Evolutionary conservation across 2,797 vertebrate genomes (phyloP).

Genomic region (Meda fulgida): DNA sequence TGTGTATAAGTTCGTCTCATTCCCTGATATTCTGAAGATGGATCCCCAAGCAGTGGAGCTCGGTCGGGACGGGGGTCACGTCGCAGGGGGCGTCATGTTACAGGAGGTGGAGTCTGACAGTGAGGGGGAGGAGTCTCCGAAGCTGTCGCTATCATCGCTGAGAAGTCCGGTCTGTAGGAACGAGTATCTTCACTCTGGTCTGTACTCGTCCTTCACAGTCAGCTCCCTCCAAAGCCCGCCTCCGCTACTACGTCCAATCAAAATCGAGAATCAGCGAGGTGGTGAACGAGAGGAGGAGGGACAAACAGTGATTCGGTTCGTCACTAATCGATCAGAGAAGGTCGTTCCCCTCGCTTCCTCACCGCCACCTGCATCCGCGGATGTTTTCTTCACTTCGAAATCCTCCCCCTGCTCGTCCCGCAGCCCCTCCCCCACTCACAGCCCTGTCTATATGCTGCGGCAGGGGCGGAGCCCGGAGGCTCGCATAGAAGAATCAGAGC

Average conservation of each 20-base stretch:
- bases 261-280: constrained; percentile 75
- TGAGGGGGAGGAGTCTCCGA: constrained; percentile 80
- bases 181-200: constrained; percentile 88
- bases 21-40: constrained; percentile 89
- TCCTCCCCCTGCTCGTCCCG: constrained; percentile 74
- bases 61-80: constrained; percentile 77
- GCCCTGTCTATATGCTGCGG: constrained; percentile 78
- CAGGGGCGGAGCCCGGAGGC: constrained; percentile 80
- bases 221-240: constrained; percentile 85
- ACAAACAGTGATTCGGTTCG: constrained; percentile 90
- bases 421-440: constrained; percentile 79
- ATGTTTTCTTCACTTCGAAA: constrained; percentile 69
- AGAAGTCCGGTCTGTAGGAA: constrained; percentile 83
- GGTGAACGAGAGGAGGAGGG: constrained; percentile 81
- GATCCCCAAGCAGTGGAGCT: constrained; percentile 88
- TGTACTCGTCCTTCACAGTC: constrained; percentile 91
- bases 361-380: constrained; percentile 74
- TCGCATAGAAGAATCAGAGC: constrained; percentile 78
- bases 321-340: constrained; percentile 85
- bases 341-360: constrained; percentile 84
- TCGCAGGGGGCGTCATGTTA: constrained; percentile 76
- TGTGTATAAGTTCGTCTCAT: constrained; percentile 91
- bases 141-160: constrained; percentile 77
- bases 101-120: constrained; percentile 81
- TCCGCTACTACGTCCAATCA: constrained; percentile 84